Base-by-base conservation (phyloP, 2,888 invertebrate genomes). In the Phrixothrix hirtus region DNA sequence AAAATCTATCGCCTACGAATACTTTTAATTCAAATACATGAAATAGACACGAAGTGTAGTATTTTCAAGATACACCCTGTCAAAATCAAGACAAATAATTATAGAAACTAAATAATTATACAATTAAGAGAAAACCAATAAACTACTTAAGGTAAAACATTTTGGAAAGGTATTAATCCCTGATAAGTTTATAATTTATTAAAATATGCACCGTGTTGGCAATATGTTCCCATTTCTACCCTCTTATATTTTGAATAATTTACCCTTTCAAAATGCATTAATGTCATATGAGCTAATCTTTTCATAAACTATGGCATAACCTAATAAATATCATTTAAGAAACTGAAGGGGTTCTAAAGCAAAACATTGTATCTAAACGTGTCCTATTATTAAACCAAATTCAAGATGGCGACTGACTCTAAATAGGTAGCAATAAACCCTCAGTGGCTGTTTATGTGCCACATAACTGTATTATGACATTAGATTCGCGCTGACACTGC, bases 391-490 rank as follows among this genome's bases (percentile, higher is more conserved):
- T 59, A 56, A 59, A 49, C 51, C 50, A 51, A 51, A 59, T 49
- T 55, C 59, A 59, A 59, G 55, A 59, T 59, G 59, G 59, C 59
- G 52, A 49, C 59, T 53, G 39, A 55, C 42, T 55, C 51, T 55
- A 57, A 59, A 59, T 59, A 59, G 57, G 57, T 55, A 47, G 57
- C 59, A 59, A 59, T 59, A 59, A 59, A 59, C 57, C 55, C 57
- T 59, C 57, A 59, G 57, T 57, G 55, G 53, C 59, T 59, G 59
- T 59, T 59, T 59, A 67, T 65, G 62, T 65, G 59, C 58, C 66
- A 59, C 65, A 67, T 65, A 66, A 67, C 66, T 65, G 59, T 67
- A 68, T 67, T 69, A 68, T 67, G 64, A 67, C 68, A 68, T 69
- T 66, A 67, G 66, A 67, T 65, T 66, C 64, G 60, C 64, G 60